phyloP scores from a whole-genome alignment of 2,113 vertebrate genomes.

The Gracilinanus agilis region DNA sequence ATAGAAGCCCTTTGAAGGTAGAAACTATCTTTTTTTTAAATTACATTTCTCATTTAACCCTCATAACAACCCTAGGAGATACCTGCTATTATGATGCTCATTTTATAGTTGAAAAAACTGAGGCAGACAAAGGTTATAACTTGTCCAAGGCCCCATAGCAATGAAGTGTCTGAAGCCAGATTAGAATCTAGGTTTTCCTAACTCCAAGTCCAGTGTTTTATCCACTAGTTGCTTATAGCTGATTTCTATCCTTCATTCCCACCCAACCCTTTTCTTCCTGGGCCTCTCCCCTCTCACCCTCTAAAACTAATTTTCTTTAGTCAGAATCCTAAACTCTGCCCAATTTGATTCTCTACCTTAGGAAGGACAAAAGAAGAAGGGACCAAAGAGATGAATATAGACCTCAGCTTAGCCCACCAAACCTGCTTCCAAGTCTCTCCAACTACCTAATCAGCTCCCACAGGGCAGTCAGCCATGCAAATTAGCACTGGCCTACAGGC shows the following conservation, averaged over 20 bases:
- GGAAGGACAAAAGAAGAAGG: not conserved
- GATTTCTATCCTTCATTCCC: not conserved
- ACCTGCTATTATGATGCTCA: not conserved
- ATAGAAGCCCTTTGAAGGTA: not conserved
- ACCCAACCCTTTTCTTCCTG: rapidly evolving
- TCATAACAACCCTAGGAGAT: not conserved
- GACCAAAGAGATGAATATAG: not conserved
- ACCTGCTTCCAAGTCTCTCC: constrained; percentile 1
- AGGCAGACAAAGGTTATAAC: not conserved
- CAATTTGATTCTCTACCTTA: not conserved
- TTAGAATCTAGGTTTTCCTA: not conserved
- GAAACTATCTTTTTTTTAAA: not conserved
- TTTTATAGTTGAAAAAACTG: not conserved
- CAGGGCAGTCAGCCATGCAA: constrained; percentile 18
- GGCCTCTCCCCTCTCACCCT: not conserved
- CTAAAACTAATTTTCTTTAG: not conserved
- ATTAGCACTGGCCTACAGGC: constrained; percentile 33
- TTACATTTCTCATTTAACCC: not conserved
- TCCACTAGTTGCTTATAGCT: not conserved
- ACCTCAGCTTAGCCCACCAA: not conserved
- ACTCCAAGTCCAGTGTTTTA: not conserved
- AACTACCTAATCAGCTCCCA: constrained; percentile 9
- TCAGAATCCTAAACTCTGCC: not conserved
- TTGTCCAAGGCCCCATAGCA: not conserved
- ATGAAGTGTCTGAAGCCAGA: not conserved